A percentile compares a stretch with the other conserved stretches of the same genome.
Evolutionary conservation across 2,113 vertebrate species (phyloP).

Genomic region (Danionella cerebrum): DNA sequence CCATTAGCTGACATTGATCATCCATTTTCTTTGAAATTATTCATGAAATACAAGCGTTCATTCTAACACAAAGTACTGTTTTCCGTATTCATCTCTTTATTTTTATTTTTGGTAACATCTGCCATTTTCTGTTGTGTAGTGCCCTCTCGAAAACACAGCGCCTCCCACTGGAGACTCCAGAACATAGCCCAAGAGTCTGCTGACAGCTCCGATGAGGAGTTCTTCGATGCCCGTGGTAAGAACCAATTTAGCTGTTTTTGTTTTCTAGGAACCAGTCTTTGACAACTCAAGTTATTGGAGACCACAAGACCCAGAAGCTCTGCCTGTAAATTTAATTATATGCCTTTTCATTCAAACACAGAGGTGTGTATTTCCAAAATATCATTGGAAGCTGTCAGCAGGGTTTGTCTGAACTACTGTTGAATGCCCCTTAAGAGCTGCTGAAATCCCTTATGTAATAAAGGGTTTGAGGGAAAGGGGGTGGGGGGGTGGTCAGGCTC

Average conservation of each 20-base stretch:
- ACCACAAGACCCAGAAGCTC: background rate
- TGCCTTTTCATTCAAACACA: background rate
- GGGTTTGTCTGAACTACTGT: background rate
- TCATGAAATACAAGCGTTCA: no score
- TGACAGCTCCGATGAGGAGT: conserved; percentile 81
- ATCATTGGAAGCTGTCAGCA: background rate
- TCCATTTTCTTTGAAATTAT: no score
- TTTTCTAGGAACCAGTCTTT: background rate
- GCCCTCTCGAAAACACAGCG: conserved; percentile 47
- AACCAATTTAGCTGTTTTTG: background rate
- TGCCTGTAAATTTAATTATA: background rate
- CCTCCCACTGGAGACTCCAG: conserved; percentile 65
- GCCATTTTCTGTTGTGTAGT: conserved; percentile 49
- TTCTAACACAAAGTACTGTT: no score
- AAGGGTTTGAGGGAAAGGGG: no score
- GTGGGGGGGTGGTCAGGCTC: no score
- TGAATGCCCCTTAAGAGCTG: background rate
- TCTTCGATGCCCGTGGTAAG: conserved; percentile 80
- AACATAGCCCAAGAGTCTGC: conserved; percentile 67
- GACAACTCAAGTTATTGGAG: background rate
- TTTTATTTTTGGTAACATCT: no score
- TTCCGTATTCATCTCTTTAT: no score
- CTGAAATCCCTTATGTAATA: background rate
- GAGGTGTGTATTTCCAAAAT: background rate
- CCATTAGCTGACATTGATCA: no score